Conservation (phyloP, 2,888 invertebrate species). For the Petrolisthes manimaculis region DNA sequence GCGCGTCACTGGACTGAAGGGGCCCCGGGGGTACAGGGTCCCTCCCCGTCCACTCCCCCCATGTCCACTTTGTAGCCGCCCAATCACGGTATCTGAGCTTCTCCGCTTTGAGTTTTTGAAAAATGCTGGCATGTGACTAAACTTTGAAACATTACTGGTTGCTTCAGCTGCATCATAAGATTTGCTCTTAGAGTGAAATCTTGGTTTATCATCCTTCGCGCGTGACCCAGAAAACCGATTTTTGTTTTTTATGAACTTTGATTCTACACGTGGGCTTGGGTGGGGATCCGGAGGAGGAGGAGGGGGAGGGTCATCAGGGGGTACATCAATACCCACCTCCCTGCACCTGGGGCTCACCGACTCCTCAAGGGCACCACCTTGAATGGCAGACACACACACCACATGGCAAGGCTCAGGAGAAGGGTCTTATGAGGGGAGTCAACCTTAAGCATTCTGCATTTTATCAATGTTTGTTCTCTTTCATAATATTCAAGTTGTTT, state of each 20-base stretch:
- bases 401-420: not conserved
- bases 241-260: not conserved
- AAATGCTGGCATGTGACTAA: not conserved
- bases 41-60: conserved; percentile 23
- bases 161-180: not conserved
- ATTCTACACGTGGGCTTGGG: conserved; percentile 9
- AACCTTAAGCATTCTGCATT: too few species aligned
- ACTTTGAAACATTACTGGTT: conserved; percentile 7
- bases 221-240: not conserved
- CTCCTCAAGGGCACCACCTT: conserved; percentile 54
- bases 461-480: too few species aligned
- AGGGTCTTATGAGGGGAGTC: not conserved
- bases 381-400: conserved; percentile 43
- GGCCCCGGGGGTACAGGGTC: conserved; percentile 46
- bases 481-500: too few species aligned
- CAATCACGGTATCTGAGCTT: conserved; percentile 14
- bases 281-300: conserved; percentile 27
- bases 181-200: conserved; percentile 1
- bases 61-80: not conserved
- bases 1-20: conserved; percentile 53
- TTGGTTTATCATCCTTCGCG: conserved; percentile 24
- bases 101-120: conserved; percentile 7
- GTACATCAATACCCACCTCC: conserved; percentile 54
- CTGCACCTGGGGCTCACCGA: conserved; percentile 47
- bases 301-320: conserved; percentile 28